These are phyloP conservation scores for Macrotrachela quadricornifera DNA, from an alignment of 1,140 invertebrate species.

Conservation along the genomic window DNA sequence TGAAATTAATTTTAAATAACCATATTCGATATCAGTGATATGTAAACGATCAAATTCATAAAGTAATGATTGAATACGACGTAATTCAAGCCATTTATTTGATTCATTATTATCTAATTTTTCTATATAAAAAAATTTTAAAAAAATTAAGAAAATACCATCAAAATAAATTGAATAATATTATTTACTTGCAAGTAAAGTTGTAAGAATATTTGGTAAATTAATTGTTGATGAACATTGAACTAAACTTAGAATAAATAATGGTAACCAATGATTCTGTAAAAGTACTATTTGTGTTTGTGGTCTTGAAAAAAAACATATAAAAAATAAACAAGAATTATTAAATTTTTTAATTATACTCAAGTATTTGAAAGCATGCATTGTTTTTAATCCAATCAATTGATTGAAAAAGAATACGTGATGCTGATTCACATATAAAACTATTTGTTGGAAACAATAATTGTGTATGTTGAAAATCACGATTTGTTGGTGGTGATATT, in stretches of 20 bases:
- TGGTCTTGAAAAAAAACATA: not conserved
- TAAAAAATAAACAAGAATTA: not conserved
- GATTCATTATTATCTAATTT: no score
- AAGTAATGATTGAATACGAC: not conserved
- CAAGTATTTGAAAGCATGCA: not conserved
- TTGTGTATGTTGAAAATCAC: no score
- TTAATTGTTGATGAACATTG: not conserved
- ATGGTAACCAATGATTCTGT: slow-evolving; percentile 8
- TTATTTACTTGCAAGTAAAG: no score
- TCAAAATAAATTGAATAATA: no score
- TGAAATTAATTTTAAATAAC: slow-evolving; percentile 6
- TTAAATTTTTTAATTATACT: not conserved
- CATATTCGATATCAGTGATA: slow-evolving; percentile 2
- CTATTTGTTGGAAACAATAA: not conserved
- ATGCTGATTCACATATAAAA: slow-evolving; percentile 7
- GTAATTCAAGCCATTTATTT: not conserved
- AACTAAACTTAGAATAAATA: slow-evolving; percentile 1
- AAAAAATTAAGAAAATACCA: no score
- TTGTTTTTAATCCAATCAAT: slow-evolving; percentile 8
- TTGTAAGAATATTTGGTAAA: no score
- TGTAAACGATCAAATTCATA: slow-evolving; percentile 3
- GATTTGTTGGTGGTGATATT: no score
- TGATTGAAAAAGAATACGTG: slow-evolving; percentile 2
- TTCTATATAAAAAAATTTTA: no score
- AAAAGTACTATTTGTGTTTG: slow-evolving; percentile 5